Evolutionary conservation across 2,797 vertebrate genomes (phyloP).

Genomic region (Gila robusta): DNA sequence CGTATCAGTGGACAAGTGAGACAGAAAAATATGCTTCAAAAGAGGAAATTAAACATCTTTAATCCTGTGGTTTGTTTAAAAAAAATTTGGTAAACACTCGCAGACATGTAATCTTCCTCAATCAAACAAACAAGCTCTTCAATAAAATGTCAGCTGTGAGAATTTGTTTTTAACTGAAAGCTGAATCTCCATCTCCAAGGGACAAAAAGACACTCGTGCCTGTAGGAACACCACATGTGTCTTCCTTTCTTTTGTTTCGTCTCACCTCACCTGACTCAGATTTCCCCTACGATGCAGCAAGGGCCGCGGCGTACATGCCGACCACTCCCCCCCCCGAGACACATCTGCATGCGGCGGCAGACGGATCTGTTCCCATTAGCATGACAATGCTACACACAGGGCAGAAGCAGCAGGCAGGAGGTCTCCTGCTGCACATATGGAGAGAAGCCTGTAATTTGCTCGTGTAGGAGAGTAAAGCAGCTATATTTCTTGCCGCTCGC

Average conservation of each 20-base stretch:
- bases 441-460: conserved; percentile 57
- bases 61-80: conserved; percentile 18
- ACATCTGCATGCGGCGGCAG: conserved; percentile 69
- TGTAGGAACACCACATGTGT: background rate
- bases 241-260: conserved; percentile 13
- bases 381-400: conserved; percentile 59
- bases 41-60: background rate
- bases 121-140: conserved; percentile 20
- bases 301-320: background rate
- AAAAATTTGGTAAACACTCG: background rate
- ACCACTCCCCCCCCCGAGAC: conserved; percentile 23
- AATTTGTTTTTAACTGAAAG: conserved; percentile 2
- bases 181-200: background rate
- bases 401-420: conserved; percentile 49
- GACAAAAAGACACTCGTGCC: background rate
- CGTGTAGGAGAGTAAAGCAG: conserved; percentile 47
- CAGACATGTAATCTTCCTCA: background rate
- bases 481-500: conserved; percentile 37
- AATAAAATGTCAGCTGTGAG: background rate
- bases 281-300: background rate
- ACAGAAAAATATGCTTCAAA: background rate
- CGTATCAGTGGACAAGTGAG: background rate
- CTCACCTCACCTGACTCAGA: conserved; percentile 33
- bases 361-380: conserved; percentile 71
- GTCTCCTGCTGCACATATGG: conserved; percentile 50